Evolutionary conservation across 2,888 invertebrate species (phyloP).

Genomic region (Torymus aiolomorphi): DNA sequence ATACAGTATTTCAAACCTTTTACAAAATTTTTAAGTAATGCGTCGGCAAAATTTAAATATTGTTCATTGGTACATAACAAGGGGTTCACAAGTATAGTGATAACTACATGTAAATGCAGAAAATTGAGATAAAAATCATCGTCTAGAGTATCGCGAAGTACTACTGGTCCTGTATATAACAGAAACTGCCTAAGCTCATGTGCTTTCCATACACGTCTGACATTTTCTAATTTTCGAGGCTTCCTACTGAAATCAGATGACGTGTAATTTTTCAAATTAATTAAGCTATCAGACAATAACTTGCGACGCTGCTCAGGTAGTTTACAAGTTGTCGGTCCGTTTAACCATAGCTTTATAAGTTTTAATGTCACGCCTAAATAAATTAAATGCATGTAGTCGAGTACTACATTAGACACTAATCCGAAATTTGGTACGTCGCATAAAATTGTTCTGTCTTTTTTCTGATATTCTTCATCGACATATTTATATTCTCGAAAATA

Average conservation of each 20-base stretch:
- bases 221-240: constrained; percentile 40
- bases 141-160: constrained; percentile 38
- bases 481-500: too few species aligned
- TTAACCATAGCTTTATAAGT: too few species aligned
- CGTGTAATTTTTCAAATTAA: not conserved
- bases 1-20: constrained; percentile 32
- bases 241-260: constrained; percentile 47
- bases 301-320: too few species aligned
- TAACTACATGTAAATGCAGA: constrained; percentile 50
- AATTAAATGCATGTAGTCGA: constrained; percentile 54
- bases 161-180: constrained; percentile 51
- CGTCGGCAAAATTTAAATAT: constrained; percentile 51
- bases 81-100: constrained; percentile 45
- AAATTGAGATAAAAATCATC: constrained; percentile 47
- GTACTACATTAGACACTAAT: constrained; percentile 39
- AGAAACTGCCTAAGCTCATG: constrained; percentile 47
- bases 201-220: constrained; percentile 46
- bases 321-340: too few species aligned
- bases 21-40: constrained; percentile 46
- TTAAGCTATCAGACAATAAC: not conserved
- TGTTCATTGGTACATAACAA: constrained; percentile 41
- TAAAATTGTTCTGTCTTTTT: too few species aligned
- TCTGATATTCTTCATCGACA: too few species aligned
- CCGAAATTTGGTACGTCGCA: too few species aligned
- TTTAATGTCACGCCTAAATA: constrained; percentile 46